A percentile compares a stretch with the other conserved stretches of the same genome.
phyloP scores from a whole-genome alignment of 2,113 vertebrate genomes.

The Apodemus sylvaticus region DNA sequence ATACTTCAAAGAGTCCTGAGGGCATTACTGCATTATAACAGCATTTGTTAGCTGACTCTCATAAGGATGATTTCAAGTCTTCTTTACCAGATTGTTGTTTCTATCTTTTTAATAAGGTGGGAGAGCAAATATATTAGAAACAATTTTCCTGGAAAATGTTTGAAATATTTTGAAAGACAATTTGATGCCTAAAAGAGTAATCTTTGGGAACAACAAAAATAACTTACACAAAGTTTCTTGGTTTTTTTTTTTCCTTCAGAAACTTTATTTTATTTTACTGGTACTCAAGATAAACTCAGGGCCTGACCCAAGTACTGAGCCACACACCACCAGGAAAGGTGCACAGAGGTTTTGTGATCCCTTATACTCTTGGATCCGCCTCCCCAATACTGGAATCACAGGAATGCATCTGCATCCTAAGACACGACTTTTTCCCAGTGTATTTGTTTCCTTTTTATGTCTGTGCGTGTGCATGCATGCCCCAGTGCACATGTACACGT shows the following conservation, averaged over 20 bases:
- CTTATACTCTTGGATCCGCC: not conserved
- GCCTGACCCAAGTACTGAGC: not conserved
- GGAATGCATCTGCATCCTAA: not conserved
- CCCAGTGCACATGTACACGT: not conserved
- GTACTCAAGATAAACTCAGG: not conserved
- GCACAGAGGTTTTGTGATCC: not conserved
- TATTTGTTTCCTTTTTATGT: not conserved
- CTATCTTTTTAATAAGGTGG: constrained; percentile 24
- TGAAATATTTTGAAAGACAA: constrained; percentile 31
- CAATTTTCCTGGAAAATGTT: constrained; percentile 47
- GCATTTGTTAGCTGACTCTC: constrained; percentile 54
- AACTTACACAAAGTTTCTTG: not conserved
- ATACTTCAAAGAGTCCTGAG: constrained; percentile 60
- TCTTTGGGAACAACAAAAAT: constrained; percentile 31
- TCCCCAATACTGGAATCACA: not conserved
- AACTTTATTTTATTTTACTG: not conserved
- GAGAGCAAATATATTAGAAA: constrained; percentile 47
- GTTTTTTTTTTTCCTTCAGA: constrained; percentile 30
- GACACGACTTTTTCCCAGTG: constrained; percentile 3
- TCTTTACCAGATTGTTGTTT: constrained; percentile 41
- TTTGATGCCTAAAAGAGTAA: constrained; percentile 44
- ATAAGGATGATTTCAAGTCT: constrained; percentile 27
- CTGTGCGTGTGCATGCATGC: not conserved
- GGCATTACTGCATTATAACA: not conserved
- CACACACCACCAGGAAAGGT: not conserved